These are phyloP conservation scores for Lepisosteus oculatus DNA, from an alignment of 2,113 vertebrate species.

Conservation along the genomic window DNA sequence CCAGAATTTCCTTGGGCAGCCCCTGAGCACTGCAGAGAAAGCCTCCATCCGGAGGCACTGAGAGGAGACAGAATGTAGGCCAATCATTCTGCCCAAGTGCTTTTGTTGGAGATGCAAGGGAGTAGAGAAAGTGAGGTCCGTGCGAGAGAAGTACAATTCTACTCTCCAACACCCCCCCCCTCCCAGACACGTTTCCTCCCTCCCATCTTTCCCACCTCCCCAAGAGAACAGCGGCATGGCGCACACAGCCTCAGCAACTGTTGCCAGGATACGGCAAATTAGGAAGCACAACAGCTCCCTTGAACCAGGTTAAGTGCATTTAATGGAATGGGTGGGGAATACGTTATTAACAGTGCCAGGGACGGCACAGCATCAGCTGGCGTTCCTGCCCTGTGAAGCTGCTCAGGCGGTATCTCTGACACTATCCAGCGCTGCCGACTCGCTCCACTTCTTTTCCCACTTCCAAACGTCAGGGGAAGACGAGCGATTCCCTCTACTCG, in stretches of 20 bases:
- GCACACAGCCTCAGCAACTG: constrained; percentile 51
- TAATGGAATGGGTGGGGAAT: constrained; percentile 50
- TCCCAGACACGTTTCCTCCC: background rate
- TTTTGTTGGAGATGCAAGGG: constrained; percentile 38
- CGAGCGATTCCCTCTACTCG: constrained; percentile 32
- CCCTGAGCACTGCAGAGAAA: constrained; percentile 23
- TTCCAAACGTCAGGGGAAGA: background rate
- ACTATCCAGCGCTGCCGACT: too few species aligned
- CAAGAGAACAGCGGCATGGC: constrained; percentile 26
- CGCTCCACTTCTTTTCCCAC: too few species aligned
- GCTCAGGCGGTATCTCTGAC: too few species aligned
- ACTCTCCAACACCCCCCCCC: background rate
- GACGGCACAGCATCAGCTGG: too few species aligned
- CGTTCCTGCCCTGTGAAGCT: too few species aligned
- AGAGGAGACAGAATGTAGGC: constrained; percentile 47
- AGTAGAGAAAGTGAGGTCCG: constrained; percentile 31
- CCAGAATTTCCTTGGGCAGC: background rate
- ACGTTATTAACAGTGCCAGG: constrained; percentile 30
- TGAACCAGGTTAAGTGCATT: constrained; percentile 48
- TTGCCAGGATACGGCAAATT: constrained; percentile 61
- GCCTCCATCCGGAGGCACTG: constrained; percentile 9
- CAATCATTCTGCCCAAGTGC: constrained; percentile 64
- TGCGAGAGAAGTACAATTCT: constrained; percentile 15
- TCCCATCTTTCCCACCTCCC: constrained; percentile 21
- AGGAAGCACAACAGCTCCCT: constrained; percentile 39